phyloP scores from a whole-genome alignment of 53 echinoderm and acorn worm genomes.

The Echinometra lucunter region DNA sequence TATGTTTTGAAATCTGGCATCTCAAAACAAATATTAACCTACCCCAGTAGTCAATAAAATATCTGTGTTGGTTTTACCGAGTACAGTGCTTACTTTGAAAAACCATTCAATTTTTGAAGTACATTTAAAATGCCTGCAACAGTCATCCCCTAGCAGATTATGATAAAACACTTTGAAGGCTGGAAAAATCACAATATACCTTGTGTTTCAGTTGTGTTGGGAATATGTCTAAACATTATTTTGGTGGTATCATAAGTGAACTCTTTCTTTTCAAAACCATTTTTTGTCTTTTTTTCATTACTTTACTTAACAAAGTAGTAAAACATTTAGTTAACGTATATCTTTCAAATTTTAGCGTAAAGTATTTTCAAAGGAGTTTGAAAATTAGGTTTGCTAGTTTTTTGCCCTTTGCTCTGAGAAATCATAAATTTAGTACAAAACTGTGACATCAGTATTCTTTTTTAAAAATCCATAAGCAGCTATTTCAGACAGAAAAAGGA shows the following conservation, averaged over 20 bases:
- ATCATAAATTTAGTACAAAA: no score
- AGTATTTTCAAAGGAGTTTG: no score
- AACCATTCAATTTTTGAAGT: background rate
- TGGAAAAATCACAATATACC: background rate
- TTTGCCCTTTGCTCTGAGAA: no score
- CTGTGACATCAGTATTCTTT: no score
- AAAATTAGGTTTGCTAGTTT: no score
- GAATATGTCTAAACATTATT: background rate
- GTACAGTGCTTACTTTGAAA: background rate
- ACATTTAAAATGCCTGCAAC: background rate
- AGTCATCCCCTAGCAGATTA: background rate
- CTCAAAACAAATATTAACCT: background rate
- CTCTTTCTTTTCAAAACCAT: no score
- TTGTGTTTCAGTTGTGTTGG: background rate
- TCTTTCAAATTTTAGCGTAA: no score
- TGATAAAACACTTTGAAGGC: background rate
- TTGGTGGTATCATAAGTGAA: background rate
- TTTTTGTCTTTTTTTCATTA: no score
- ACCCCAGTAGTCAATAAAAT: background rate
- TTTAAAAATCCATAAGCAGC: no score
- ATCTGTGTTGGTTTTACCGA: background rate
- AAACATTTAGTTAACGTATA: no score
- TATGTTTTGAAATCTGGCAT: background rate
- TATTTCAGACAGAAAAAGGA: no score
- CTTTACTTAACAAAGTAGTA: no score